phyloP scores from a whole-genome alignment of 2,888 invertebrate species.

The Drosophila villosipedis region DNA sequence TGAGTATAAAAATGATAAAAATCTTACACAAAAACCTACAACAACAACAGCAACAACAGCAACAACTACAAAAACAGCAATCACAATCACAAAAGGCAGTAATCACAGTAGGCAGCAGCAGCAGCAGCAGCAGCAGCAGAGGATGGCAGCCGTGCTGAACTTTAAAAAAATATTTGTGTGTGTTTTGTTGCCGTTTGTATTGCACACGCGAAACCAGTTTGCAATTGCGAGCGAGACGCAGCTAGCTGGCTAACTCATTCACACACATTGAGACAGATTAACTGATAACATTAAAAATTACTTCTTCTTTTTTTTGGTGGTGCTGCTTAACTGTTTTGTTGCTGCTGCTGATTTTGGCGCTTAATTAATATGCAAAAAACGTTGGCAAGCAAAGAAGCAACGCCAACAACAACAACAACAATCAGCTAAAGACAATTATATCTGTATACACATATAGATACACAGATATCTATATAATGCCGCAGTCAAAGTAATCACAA shows the following conservation, averaged over 20 bases:
- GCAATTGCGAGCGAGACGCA: slow-evolving; percentile 63
- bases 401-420: slow-evolving; percentile 17
- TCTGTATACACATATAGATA: slow-evolving; percentile 25
- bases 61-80: slow-evolving; percentile 27
- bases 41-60: slow-evolving; percentile 33
- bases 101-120: slow-evolving; percentile 50
- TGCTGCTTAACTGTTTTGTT: slow-evolving; percentile 40
- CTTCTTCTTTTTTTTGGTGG: slow-evolving; percentile 28
- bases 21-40: slow-evolving; percentile 57
- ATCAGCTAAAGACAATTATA: slow-evolving; percentile 46
- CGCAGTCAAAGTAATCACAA: slow-evolving; percentile 78
- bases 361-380: slow-evolving; percentile 84
- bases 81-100: slow-evolving; percentile 53
- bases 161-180: slow-evolving; percentile 56
- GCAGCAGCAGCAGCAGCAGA: background rate
- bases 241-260: slow-evolving; percentile 15
- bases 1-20: slow-evolving; percentile 76
- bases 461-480: slow-evolving; percentile 53
- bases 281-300: slow-evolving; percentile 79
- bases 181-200: slow-evolving; percentile 40
- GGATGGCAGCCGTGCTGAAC: slow-evolving; percentile 54
- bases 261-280: slow-evolving; percentile 58
- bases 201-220: slow-evolving; percentile 69
- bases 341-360: slow-evolving; percentile 74
- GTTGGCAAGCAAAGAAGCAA: slow-evolving; percentile 70